These are phyloP conservation scores for Ceratothoa steindachneri DNA, from an alignment of 2,888 invertebrate species.

Conservation along the genomic window DNA sequence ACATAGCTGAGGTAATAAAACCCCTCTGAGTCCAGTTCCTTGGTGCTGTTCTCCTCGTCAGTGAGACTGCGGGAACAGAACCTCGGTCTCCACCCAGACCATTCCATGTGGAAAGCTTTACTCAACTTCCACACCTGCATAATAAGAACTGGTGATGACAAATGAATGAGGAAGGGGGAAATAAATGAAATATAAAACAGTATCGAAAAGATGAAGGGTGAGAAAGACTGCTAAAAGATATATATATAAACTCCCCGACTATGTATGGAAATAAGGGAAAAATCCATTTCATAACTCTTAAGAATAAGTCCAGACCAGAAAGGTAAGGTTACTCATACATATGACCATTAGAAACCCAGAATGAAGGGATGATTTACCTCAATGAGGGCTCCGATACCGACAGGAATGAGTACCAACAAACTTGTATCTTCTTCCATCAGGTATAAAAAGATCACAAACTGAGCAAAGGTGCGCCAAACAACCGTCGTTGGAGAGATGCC, in stretches of 20 bases:
- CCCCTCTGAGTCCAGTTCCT: conserved; percentile 81
- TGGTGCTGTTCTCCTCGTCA: conserved; percentile 72
- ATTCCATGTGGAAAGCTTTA: conserved; percentile 64
- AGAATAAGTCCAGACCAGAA: too few relatives aligned
- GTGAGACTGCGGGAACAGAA: conserved; percentile 54
- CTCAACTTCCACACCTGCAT: conserved; percentile 87
- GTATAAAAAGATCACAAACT: conserved; percentile 80
- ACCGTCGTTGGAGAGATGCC: conserved; percentile 85
- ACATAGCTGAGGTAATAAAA: conserved; percentile 87
- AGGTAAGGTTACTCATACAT: too few relatives aligned
- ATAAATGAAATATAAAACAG: too few relatives aligned
- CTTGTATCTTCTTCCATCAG: conserved; percentile 88
- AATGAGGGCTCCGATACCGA: conserved; percentile 53
- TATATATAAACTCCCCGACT: too few relatives aligned
- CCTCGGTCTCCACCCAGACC: conserved; percentile 43
- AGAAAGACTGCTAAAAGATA: too few relatives aligned
- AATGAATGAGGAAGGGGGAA: too few relatives aligned
- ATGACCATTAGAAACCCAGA: too few relatives aligned
- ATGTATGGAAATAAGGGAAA: too few relatives aligned
- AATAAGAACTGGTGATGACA: conserved; percentile 23
- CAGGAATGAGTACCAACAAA: conserved; percentile 65
- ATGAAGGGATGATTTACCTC: too few relatives aligned
- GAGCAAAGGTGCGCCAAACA: conserved; percentile 79
- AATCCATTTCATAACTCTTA: too few relatives aligned
- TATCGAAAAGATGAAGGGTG: too few relatives aligned